A percentile compares a stretch with the other conserved stretches of the same genome.
Conservation (phyloP, 2,888 invertebrate species). For the Aspidiotus destructor region DNA sequence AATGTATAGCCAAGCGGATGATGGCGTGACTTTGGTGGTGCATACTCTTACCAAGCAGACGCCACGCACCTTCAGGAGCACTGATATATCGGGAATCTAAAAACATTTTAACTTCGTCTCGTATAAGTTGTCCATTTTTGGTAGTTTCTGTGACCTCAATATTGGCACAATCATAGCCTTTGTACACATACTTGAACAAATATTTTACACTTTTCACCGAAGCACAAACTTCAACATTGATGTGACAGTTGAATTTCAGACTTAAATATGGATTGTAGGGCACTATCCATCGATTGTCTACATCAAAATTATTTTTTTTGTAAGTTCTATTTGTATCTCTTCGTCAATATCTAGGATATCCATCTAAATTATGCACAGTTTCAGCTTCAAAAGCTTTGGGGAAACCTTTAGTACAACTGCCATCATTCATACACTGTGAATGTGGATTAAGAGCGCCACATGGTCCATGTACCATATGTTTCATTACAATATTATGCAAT, state of each 20-base stretch:
- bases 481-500: constrained; percentile 35
- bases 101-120: neutral
- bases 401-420: constrained; percentile 32
- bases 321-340: neutral
- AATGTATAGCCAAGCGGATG: neutral
- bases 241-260: neutral
- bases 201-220: neutral
- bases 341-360: neutral
- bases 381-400: neutral
- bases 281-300: constrained; percentile 1
- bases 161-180: constrained; percentile 15
- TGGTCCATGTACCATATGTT: constrained; percentile 32
- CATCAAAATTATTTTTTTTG: no score
- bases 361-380: neutral
- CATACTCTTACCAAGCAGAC: neutral
- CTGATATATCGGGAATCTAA: neutral
- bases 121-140: neutral
- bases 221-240: neutral
- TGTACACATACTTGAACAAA: neutral
- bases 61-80: neutral
- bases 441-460: constrained; percentile 23
- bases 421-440: constrained; percentile 23
- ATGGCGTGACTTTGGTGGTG: neutral
- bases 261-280: neutral
- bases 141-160: neutral